phyloP scores from a whole-genome alignment of 2,113 vertebrate genomes.

The Plecturocebus donacophilus region DNA sequence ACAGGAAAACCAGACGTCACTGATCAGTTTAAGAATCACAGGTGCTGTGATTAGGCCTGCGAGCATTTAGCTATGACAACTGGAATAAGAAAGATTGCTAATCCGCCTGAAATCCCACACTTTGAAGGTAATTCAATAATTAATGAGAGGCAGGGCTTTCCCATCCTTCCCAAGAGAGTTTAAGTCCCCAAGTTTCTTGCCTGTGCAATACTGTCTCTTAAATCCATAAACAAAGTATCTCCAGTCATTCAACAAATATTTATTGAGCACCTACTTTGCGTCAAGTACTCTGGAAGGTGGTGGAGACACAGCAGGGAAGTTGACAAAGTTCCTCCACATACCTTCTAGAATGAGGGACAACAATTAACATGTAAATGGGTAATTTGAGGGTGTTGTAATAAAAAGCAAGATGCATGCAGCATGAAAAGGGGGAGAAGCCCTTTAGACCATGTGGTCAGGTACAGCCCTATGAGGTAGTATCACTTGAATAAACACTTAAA shows the following conservation, averaged over 20 bases:
- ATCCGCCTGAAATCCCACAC: background rate
- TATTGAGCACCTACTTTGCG: background rate
- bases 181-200: background rate
- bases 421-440: background rate
- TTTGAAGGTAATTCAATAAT: slow-evolving; percentile 57
- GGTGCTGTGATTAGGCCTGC: background rate
- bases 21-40: background rate
- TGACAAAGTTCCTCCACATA: background rate
- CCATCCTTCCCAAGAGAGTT: background rate
- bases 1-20: background rate
- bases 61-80: background rate
- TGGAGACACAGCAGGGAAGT: background rate
- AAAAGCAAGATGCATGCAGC: background rate
- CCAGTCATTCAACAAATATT: background rate
- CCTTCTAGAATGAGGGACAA: background rate
- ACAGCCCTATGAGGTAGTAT: background rate
- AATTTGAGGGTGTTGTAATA: background rate
- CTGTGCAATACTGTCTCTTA: background rate
- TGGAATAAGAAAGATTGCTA: background rate
- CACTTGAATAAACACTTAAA: background rate
- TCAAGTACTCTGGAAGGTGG: background rate
- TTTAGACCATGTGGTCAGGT: background rate
- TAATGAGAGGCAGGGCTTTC: background rate
- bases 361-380: no score
- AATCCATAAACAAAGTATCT: background rate